Evolutionary conservation across 2,888 invertebrate species (phyloP).

Genomic region (Apocheima hispidaria): DNA sequence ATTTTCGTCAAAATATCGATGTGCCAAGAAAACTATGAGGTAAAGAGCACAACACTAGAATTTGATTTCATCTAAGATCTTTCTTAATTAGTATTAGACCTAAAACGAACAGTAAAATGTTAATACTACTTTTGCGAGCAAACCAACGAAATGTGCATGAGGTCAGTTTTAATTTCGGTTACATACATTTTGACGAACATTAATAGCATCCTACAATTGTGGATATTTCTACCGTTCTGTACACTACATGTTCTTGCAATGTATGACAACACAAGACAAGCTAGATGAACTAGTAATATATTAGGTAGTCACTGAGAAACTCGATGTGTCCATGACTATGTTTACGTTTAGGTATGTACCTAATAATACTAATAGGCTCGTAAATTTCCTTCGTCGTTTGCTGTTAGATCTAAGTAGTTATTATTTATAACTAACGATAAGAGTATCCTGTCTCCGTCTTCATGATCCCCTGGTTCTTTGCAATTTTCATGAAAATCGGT

Average conservation of each 20-base stretch:
- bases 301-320: background rate
- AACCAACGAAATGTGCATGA: background rate
- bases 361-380: background rate
- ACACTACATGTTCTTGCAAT: slow-evolving; percentile 1
- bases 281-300: background rate
- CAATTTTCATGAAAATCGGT: too few relatives aligned
- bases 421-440: too few relatives aligned
- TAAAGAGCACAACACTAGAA: too few relatives aligned
- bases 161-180: slow-evolving; percentile 4
- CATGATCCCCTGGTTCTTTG: too few relatives aligned
- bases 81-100: background rate
- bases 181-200: slow-evolving; percentile 4
- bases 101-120: background rate
- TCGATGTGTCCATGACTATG: background rate
- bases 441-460: too few relatives aligned
- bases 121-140: background rate
- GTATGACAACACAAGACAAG: slow-evolving; percentile 2
- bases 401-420: background rate
- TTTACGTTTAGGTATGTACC: background rate
- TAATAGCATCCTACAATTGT: slow-evolving; percentile 5
- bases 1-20: too few relatives aligned
- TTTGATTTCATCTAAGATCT: background rate
- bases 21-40: too few relatives aligned
- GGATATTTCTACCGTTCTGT: slow-evolving; percentile 3
- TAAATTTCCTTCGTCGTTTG: background rate